Evolutionary conservation across 2,113 vertebrate genomes (phyloP), one percentile per base, ranked within the genome.

Genomic region (Sapajus apella): DNA sequence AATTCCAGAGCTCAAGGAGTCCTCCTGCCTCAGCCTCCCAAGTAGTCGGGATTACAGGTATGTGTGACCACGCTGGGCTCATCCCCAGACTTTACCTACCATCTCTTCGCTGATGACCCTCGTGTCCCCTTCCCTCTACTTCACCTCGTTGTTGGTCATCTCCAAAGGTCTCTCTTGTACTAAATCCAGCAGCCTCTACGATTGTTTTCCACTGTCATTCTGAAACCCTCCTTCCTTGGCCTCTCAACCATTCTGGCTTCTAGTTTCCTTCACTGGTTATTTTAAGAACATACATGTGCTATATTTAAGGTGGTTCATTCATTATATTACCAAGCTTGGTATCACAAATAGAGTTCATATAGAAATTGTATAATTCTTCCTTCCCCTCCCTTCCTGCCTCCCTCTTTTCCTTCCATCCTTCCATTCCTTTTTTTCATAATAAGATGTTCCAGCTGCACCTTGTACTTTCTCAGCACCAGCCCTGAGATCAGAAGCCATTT

Each of bases 261-360:
- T 50, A 47, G 56, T 88, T 61, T 92, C 70, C 50, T 52, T 89
- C 45, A 56, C 27, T 58, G 45, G 30, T 85, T 88, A 84, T 79
- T 72, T 92, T 79, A 73, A 52, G 77, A 40, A 77, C 25, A 61
- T 43, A 83, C 73, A 50, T 61, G 30, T 68, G 30, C 73, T 79
- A 20, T 79, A 50, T 82, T 94, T 90, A 92, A 92, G 25, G 37
- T 81, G 55, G 37, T 66, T 81, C 45, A 9, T 81, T 70, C 66
- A 55, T 93, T 87, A 32, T 84, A 70, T 82, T 76, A 75, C 68
- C 81, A 76, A 90, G 50, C 13, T 80, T 64, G 21, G 11, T 86
- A 86, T 92, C 72, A 80, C 45, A 87, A 37, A 30, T 56, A 50
- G 52, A 88, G 47, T 45, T 81, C 27, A 66, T 56, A 56, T 23